Evolutionary conservation across 2,888 invertebrate species (phyloP), one percentile per base, ranked within the genome.

Genomic region (Pasiphila rectangulata): DNA sequence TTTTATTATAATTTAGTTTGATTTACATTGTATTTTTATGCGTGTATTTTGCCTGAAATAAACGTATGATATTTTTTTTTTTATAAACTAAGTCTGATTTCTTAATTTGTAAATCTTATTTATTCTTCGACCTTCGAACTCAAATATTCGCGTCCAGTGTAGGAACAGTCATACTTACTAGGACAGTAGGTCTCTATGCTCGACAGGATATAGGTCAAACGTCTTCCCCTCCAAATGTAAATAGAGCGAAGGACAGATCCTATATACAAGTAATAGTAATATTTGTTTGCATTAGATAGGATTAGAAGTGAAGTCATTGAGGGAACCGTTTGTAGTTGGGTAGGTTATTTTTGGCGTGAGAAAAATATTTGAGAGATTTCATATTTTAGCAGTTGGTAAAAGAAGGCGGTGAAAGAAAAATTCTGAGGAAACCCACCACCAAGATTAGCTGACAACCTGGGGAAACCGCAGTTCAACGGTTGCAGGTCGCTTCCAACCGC

Each of bases 161-260:
- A 12, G 10, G 20, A 23, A 12, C 32, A 5, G 9, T 41, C 66
- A 67, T 12, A 58, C 23, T 19, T 3, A 20, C 9, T 60, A 64
- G 69, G 61, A 79, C 74, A 79, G 74, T 73, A 69, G 65, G 67
- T 63, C 84, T 81, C 78, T 84, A 78, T 80, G 60, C 63, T 57
- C 44, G 42, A 64, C 69, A 75, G 73, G 75, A 83, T 80, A 76
- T 82, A 72, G 83, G 83, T 81, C 82, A 83, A 69, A 56, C 73
- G 78, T 68, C 72, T 72, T 75, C 79, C 81, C 78, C 76, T 76
- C 72, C 50, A 57, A n/a, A 57, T 63, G 67, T 63, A 74, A 74
- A 73, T 73, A 75, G 72, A 68, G 54, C 64, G 65, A 61, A 68
- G 67, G 64, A 67, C 67, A 67, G 13, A 17, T 24, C 17, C 42